Conservation (phyloP, 2,797 vertebrate genomes). For the Neoniphon sammara region DNA sequence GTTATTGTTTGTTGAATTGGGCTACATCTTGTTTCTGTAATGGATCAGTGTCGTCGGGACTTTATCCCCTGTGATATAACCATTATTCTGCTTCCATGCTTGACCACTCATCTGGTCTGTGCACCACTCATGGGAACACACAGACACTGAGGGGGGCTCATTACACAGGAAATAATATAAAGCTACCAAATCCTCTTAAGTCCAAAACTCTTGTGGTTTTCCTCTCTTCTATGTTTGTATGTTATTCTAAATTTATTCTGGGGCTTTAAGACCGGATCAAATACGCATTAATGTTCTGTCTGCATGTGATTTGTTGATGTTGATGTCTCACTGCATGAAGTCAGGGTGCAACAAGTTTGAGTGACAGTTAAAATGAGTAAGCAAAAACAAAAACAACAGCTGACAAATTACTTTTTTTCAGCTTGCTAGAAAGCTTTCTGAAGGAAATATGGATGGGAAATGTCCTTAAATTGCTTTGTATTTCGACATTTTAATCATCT, state of each 20-base stretch:
- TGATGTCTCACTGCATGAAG: neutral
- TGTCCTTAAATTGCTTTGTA: no score
- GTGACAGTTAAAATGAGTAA: no score
- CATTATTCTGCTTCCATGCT: constrained; percentile 18
- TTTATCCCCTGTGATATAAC: constrained; percentile 16
- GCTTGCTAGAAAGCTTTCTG: no score
- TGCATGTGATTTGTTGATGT: constrained; percentile 4
- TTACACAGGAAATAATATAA: constrained; percentile 30
- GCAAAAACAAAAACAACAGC: no score
- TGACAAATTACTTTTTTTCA: no score
- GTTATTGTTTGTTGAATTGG: neutral
- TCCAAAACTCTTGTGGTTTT: constrained; percentile 6
- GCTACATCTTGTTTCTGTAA: neutral
- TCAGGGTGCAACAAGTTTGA: neutral
- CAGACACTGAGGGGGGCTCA: neutral
- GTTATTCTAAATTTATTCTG: constrained; percentile 13
- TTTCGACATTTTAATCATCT: no score
- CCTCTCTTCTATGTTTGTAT: neutral
- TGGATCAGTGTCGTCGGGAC: constrained; percentile 6
- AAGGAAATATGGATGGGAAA: no score
- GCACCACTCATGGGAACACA: constrained; percentile 27
- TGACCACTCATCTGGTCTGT: constrained; percentile 8
- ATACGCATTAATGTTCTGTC: neutral
- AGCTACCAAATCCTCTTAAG: constrained; percentile 13
- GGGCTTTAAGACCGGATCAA: neutral